A percentile compares a stretch with the other conserved stretches of the same genome.
Conservation (phyloP, 1,140 invertebrate species). For the Melitaea cinxia region DNA sequence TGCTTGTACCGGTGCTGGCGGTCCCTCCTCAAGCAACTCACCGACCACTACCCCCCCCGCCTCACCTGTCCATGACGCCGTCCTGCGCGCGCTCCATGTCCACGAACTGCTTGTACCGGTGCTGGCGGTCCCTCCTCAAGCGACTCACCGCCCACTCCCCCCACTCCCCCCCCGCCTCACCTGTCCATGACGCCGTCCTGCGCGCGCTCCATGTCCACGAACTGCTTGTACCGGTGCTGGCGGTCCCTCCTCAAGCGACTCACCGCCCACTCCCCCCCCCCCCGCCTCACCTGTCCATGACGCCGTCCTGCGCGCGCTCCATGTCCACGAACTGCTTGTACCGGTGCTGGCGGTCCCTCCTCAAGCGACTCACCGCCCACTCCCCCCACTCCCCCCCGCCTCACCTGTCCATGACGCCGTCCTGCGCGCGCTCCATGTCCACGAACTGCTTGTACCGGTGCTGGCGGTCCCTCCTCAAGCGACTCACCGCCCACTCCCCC, state of each 20-base stretch:
- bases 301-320: constrained; percentile 91
- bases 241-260: constrained; percentile 92
- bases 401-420: constrained; percentile 96
- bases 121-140: background rate
- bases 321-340: constrained; percentile 93
- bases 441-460: constrained; percentile 93
- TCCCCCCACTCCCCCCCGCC: background rate
- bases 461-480: constrained; percentile 90
- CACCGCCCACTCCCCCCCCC: constrained; percentile 94
- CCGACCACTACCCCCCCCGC: too few species aligned
- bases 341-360: background rate
- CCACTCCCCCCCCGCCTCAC: constrained; percentile 40
- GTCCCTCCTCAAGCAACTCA: too few species aligned
- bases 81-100: too few species aligned
- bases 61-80: too few species aligned
- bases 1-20: too few species aligned
- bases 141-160: background rate
- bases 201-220: constrained; percentile 95
- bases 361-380: background rate
- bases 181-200: constrained; percentile 98
- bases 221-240: constrained; percentile 89
- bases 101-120: background rate
- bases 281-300: constrained; percentile 91
- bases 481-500: constrained; percentile 93
- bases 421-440: constrained; percentile 95